These are phyloP conservation scores for Garrulus glandarius DNA, from an alignment of 2,797 vertebrate genomes.

Conservation along the genomic window DNA sequence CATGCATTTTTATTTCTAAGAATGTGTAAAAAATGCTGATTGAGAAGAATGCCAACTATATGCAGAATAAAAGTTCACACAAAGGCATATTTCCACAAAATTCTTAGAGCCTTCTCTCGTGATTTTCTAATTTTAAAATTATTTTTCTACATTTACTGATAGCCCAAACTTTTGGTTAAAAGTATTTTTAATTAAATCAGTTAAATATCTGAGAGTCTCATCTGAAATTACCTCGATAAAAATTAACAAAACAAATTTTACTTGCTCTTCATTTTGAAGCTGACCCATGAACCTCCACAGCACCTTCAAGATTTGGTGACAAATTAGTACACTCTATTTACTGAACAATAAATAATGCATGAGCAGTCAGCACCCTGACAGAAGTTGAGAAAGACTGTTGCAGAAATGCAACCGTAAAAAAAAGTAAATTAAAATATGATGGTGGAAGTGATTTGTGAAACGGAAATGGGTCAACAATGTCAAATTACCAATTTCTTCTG, in stretches of 20 bases:
- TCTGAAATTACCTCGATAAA: not conserved
- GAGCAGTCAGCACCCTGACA: slow-evolving; percentile 4
- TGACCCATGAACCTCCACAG: not conserved
- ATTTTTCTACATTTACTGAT: not conserved
- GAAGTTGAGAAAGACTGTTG: slow-evolving; percentile 21
- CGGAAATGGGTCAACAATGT: not conserved
- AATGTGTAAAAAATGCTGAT: not conserved
- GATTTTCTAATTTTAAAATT: not conserved
- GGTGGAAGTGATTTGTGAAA: not conserved
- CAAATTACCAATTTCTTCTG: not conserved
- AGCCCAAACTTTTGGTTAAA: not conserved
- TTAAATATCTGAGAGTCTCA: not conserved
- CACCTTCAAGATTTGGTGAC: not conserved
- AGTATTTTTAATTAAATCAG: not conserved
- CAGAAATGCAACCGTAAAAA: not conserved
- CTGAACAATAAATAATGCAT: slow-evolving; percentile 40
- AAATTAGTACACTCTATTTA: not conserved
- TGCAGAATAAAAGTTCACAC: not conserved
- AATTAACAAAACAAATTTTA: not conserved
- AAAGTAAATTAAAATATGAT: not conserved
- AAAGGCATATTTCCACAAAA: not conserved
- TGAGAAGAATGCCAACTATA: not conserved
- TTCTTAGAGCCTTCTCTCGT: not conserved
- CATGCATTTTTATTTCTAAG: not conserved
- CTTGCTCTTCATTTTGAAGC: not conserved